phyloP scores from a whole-genome alignment of 2,888 invertebrate species.

The Yponomeuta sedellus region DNA sequence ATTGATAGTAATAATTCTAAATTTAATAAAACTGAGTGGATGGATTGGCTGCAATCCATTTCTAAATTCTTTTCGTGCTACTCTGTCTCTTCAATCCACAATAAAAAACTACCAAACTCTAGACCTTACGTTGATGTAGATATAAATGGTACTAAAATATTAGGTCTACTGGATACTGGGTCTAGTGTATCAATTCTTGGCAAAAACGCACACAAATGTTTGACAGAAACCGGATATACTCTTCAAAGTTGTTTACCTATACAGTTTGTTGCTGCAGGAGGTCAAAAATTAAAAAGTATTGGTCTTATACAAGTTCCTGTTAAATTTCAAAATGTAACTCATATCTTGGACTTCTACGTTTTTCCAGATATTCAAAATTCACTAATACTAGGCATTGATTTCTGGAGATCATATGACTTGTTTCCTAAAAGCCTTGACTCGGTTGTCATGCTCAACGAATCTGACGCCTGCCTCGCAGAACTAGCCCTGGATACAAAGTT shows the following conservation, averaged over 20 bases:
- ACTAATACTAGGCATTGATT: constrained; percentile 15
- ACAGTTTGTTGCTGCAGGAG: constrained; percentile 21
- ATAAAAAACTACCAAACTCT: constrained; percentile 15
- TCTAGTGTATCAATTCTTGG: constrained; percentile 25
- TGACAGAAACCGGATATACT: constrained; percentile 13
- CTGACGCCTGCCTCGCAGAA: background rate
- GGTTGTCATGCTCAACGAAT: background rate
- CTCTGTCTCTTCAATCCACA: constrained; percentile 11
- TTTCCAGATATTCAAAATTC: constrained; percentile 7
- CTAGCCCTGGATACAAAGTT: background rate
- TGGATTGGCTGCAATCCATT: too few relatives aligned
- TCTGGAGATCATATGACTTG: constrained; percentile 9
- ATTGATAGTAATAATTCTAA: constrained; percentile 6
- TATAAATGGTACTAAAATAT: constrained; percentile 11
- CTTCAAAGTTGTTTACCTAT: background rate
- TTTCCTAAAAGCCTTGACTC: background rate
- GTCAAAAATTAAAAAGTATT: constrained; percentile 17
- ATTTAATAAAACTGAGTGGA: too few relatives aligned
- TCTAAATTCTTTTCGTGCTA: too few relatives aligned
- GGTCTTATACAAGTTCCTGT: constrained; percentile 21
- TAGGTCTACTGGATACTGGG: constrained; percentile 26
- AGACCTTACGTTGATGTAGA: constrained; percentile 23
- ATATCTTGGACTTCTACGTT: constrained; percentile 8
- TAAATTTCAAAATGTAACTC: background rate
- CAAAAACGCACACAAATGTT: constrained; percentile 18